phyloP scores from a whole-genome alignment of 2,113 vertebrate genomes.

The Prunella fulvescens region DNA sequence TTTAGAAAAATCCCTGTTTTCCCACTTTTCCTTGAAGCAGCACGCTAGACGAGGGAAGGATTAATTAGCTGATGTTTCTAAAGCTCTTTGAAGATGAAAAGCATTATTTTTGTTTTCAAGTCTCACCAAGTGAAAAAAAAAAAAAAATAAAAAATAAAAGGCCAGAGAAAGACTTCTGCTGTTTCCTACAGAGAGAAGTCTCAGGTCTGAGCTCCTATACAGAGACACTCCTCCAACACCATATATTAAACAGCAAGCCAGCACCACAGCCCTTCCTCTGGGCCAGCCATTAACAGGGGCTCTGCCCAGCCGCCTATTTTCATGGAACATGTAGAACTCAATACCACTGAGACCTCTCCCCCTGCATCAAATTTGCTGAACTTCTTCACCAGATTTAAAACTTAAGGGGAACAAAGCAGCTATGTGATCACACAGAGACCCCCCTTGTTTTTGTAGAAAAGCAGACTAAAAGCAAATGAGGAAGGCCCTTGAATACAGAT shows the following conservation, averaged over 20 bases:
- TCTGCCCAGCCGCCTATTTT: slow-evolving; percentile 30
- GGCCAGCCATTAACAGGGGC: background rate
- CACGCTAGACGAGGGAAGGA: background rate
- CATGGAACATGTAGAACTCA: slow-evolving; percentile 1
- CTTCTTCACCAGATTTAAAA: background rate
- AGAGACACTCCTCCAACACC: background rate
- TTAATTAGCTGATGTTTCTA: slow-evolving; percentile 50
- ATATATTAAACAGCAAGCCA: background rate
- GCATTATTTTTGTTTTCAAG: slow-evolving; percentile 53
- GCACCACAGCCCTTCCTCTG: background rate
- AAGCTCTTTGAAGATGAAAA: slow-evolving; percentile 56
- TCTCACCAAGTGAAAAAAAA: background rate
- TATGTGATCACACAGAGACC: background rate
- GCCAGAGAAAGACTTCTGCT: background rate
- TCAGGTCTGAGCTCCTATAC: background rate
- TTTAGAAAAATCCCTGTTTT: background rate
- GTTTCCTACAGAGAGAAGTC: background rate
- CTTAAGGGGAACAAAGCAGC: background rate
- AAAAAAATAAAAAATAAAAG: background rate
- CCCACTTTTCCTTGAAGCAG: slow-evolving; percentile 27
- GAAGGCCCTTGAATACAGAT: background rate
- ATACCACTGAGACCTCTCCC: background rate
- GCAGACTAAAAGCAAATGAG: background rate
- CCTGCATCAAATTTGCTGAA: background rate
- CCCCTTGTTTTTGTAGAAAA: background rate